Base-by-base conservation (phyloP, 1,140 invertebrate species). In the Patella vulgata region DNA sequence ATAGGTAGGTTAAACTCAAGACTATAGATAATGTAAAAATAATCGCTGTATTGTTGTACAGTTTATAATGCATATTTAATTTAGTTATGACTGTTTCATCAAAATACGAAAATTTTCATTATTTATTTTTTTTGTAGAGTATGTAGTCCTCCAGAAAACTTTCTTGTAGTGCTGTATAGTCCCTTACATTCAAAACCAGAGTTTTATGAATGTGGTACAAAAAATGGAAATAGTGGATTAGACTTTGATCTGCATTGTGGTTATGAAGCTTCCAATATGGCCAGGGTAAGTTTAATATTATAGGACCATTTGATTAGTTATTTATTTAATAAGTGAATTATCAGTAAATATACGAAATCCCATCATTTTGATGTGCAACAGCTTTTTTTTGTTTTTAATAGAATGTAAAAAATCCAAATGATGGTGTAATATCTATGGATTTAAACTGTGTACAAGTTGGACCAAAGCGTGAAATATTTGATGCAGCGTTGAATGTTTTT, bases 151-250 rank as follows among this genome's bases (percentile, higher is more conserved):
- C 77, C 80, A 47, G 76, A 81, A 40, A 70, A 73, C 11, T 83
- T 83, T 55, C 68, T 83, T 9, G 47, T 83, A 23, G 72, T 82
- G 21, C 65, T 83, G 27, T 83, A 80, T 61, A 77, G 71, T 33
- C 71, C 73, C 17, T 60, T 73, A n/a, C 80, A 81, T 50, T 81
- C 80, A 9, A 74, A 73, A 52, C 80, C 80, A 14, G 77, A 81
- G 58, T 83, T 83, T 59, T 83, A 80, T 66, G 77, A 82, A 39
- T 65, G 72, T 47, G 50, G 25, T 5, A 70, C 71, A 12, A 46
- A 52, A 8, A 68, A 63, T 12, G 74, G 73, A 6, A 69, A 64
- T 39, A 33, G 33, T 23, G 68, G 71, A 9, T 60, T 79, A 40
- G 55, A 72, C 51, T 81, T 79, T 74, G 66, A 77, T 23, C 63